Percentiles rank a stretch among this genome's conserved stretches.
These are phyloP conservation scores for Enteromius unitaeniatus DNA, from an alignment of 2,797 vertebrate genomes.

Conservation along the genomic window DNA sequence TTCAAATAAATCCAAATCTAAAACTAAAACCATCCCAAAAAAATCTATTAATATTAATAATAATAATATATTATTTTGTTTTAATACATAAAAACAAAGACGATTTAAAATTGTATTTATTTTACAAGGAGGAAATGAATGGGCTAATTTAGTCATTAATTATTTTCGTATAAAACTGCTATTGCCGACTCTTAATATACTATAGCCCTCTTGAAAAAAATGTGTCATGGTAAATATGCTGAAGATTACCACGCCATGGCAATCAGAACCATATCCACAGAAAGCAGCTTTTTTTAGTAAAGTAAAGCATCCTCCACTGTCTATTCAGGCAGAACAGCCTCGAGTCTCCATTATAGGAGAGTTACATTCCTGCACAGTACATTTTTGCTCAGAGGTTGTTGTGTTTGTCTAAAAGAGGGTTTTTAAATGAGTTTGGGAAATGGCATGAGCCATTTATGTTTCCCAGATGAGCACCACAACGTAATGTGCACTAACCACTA, in stretches of 20 bases:
- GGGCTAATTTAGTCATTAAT: neutral
- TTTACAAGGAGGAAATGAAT: neutral
- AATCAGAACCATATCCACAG: neutral
- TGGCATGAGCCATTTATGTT: neutral
- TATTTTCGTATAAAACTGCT: neutral
- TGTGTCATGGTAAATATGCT: neutral
- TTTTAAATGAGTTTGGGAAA: neutral
- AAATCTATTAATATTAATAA: too few relatives aligned
- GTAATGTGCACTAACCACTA: neutral
- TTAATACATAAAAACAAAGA: neutral
- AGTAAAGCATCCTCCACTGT: neutral
- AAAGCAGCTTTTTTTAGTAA: conserved; percentile 12
- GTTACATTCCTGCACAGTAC: neutral
- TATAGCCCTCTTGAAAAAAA: neutral
- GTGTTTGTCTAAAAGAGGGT: neutral
- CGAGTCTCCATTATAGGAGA: conserved; percentile 4
- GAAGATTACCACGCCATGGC: neutral
- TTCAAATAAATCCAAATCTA: neutral
- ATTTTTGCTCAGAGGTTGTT: neutral
- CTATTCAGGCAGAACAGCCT: conserved; percentile 1
- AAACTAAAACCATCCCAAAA: too few relatives aligned
- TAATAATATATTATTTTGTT: too few relatives aligned
- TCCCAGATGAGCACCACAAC: neutral
- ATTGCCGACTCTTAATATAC: neutral
- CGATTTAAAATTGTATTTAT: neutral